These are phyloP conservation scores for Mylabris sibirica DNA, from an alignment of 2,888 invertebrate species.

Conservation along the genomic window DNA sequence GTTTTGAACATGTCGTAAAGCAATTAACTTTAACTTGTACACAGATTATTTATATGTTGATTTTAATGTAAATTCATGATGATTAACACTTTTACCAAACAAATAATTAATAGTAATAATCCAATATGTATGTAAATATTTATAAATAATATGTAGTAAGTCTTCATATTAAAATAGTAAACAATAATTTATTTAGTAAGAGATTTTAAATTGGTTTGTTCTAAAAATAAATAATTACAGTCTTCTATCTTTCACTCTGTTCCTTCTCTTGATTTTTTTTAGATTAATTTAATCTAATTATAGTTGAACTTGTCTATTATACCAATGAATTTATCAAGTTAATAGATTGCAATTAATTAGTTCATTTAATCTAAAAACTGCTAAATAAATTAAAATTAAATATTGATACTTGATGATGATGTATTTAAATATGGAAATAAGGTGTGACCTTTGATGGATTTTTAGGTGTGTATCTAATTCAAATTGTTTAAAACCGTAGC, in stretches of 20 bases:
- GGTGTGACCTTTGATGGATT: not conserved
- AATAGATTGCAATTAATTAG: not conserved
- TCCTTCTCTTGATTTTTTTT: not conserved
- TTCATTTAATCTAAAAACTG: not conserved
- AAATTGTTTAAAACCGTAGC: conserved; percentile 14
- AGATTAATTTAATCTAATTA: not conserved
- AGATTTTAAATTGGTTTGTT: not conserved
- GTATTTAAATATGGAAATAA: not conserved
- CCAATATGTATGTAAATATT: not conserved
- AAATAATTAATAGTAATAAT: too few relatives aligned
- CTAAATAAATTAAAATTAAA: not conserved
- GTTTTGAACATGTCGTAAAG: not conserved
- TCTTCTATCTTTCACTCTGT: not conserved
- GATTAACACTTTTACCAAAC: not conserved
- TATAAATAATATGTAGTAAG: not conserved
- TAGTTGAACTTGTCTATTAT: not conserved
- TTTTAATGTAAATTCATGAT: not conserved
- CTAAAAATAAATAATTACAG: conserved; percentile 6
- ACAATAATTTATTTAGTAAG: not conserved
- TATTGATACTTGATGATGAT: not conserved
- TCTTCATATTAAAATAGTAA: not conserved
- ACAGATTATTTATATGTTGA: not conserved
- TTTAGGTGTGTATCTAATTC: not conserved
- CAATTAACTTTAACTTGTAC: conserved; percentile 4
- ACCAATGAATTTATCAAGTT: too few relatives aligned